These are phyloP conservation scores for Aphelinus atriplicis DNA, from an alignment of 1,140 invertebrate species.

Conservation along the genomic window DNA sequence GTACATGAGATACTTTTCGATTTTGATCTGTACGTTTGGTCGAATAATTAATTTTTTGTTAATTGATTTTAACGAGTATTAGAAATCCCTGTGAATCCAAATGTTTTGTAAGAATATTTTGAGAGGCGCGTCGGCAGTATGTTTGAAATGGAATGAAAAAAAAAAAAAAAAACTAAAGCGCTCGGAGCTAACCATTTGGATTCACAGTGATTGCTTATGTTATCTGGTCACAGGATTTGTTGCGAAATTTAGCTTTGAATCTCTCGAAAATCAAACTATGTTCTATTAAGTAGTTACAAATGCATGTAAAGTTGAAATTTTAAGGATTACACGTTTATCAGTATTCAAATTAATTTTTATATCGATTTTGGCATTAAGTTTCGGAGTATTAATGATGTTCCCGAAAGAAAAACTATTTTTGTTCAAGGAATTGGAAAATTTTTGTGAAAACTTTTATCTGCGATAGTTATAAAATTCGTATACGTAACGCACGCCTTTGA, in stretches of 20 bases:
- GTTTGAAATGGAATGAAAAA: no score
- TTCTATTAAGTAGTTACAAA: conserved; percentile 5
- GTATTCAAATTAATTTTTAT: neutral
- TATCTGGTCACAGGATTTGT: conserved; percentile 13
- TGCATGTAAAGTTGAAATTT: neutral
- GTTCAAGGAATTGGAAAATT: no score
- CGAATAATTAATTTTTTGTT: neutral
- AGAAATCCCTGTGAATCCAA: conserved; percentile 19
- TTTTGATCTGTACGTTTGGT: neutral
- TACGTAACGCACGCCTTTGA: conserved; percentile 26
- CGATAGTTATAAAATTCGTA: conserved; percentile 10
- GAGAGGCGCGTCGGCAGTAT: no score
- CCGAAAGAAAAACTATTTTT: no score
- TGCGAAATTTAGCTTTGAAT: neutral
- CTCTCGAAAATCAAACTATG: neutral
- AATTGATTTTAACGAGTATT: conserved; percentile 20
- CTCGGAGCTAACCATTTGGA: neutral
- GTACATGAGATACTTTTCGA: conserved; percentile 1
- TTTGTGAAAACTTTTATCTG: neutral
- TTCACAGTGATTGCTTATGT: neutral
- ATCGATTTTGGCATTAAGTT: neutral
- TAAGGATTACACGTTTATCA: neutral
- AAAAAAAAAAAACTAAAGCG: neutral
- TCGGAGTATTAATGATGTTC: neutral
- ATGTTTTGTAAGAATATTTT: conserved; percentile 1